These are phyloP conservation scores for Aspidoscelis tigris DNA, from an alignment of 2,113 vertebrate species.

Conservation along the genomic window DNA sequence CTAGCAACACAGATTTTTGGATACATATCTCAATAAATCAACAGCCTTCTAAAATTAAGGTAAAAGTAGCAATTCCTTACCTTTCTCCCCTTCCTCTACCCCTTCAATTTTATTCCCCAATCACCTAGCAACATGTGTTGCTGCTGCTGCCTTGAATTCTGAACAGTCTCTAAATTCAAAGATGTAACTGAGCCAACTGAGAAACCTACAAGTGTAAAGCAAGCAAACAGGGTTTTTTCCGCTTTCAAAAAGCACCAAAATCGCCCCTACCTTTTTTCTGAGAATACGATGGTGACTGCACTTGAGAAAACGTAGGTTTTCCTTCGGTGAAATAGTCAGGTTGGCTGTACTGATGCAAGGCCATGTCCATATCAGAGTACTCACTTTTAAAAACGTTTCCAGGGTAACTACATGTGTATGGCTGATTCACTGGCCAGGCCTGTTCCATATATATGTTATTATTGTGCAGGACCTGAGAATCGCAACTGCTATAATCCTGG, in stretches of 20 bases:
- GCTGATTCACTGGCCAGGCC: conserved; percentile 88
- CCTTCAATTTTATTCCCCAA: conserved; percentile 40
- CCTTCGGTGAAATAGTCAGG: conserved; percentile 89
- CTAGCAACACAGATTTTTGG: conserved; percentile 19
- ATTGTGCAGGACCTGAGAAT: conserved; percentile 86
- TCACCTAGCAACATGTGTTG: conserved; percentile 77
- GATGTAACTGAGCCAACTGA: conserved; percentile 62
- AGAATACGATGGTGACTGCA: conserved; percentile 86
- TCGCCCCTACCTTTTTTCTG: conserved; percentile 92
- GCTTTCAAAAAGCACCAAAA: conserved; percentile 58
- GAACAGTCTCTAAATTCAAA: conserved; percentile 68
- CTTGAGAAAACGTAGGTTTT: conserved; percentile 88
- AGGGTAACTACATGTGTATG: conserved; percentile 87
- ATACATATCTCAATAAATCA: conserved; percentile 7
- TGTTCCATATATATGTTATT: conserved; percentile 92
- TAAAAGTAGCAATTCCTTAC: conserved; percentile 64
- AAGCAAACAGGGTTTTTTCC: conserved; percentile 41
- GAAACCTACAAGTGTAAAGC: conserved; percentile 69
- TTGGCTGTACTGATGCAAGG: conserved; percentile 89
- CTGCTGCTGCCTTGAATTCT: conserved; percentile 71
- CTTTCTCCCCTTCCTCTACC: conserved; percentile 5
- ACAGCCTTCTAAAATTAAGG: conserved; percentile 47
- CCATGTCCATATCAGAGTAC: conserved; percentile 89
- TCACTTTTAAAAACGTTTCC: conserved; percentile 89
- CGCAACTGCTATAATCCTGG: conserved; percentile 82